Conservation (phyloP, 2,113 vertebrate species). For the Illadopsis cleaveri region DNA sequence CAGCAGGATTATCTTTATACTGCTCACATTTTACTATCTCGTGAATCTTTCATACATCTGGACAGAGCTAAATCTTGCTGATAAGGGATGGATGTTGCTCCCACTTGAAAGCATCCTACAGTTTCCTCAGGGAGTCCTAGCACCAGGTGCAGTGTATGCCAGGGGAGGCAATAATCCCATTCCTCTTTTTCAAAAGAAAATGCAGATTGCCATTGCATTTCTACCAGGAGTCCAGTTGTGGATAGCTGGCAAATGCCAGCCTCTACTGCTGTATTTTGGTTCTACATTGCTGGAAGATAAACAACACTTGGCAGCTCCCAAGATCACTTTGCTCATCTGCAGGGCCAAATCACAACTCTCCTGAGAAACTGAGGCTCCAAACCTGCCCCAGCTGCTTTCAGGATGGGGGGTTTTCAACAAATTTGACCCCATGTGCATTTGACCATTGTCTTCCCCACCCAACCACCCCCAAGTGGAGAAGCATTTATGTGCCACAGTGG, state of each 20-base stretch:
- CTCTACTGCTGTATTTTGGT: neutral
- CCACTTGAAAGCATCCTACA: neutral
- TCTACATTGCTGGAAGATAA: neutral
- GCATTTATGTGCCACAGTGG: neutral
- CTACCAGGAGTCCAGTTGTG: neutral
- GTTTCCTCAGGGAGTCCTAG: neutral
- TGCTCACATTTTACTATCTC: constrained; percentile 9
- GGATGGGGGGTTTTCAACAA: neutral
- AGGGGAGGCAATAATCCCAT: neutral
- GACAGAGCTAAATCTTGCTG: constrained; percentile 16
- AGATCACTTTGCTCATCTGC: neutral
- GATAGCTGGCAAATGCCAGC: neutral
- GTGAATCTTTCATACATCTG: constrained; percentile 22
- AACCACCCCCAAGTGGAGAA: neutral
- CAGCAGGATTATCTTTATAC: neutral
- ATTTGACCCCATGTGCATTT: neutral
- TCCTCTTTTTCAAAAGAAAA: neutral
- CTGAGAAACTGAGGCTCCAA: neutral
- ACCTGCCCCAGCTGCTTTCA: neutral
- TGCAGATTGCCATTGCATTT: neutral
- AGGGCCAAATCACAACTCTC: neutral
- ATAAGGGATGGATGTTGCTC: neutral
- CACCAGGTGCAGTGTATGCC: neutral
- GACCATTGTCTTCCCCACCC: neutral
- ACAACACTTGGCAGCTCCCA: neutral